Evolutionary conservation across 2,113 vertebrate species (phyloP).

Genomic region (Gnathochromis pfefferi): DNA sequence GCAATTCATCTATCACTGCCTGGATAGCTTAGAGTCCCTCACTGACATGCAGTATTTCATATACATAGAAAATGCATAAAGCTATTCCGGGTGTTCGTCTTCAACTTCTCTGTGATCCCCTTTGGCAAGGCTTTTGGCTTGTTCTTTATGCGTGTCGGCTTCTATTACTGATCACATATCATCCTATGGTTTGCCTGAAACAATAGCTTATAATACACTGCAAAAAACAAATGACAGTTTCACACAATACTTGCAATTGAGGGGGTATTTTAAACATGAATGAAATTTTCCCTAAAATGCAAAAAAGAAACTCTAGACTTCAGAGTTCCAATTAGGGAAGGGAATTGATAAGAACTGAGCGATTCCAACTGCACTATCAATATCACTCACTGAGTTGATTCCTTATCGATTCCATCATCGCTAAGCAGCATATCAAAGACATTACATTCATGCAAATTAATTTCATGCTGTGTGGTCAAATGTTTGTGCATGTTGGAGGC

Average conservation of each 20-base stretch:
- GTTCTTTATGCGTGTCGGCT: neutral
- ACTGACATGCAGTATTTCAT: neutral
- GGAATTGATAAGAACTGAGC: neutral
- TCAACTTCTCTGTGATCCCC: neutral
- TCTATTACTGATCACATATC: neutral
- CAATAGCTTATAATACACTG: neutral
- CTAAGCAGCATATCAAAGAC: neutral
- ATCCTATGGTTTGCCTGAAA: neutral
- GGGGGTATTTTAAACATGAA: neutral
- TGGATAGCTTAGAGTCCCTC: neutral
- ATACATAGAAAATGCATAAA: neutral
- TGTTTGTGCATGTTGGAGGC: neutral
- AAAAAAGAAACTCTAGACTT: neutral
- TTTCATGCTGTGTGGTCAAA: neutral
- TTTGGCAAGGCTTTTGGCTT: neutral
- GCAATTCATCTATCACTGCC: neutral
- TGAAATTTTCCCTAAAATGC: neutral
- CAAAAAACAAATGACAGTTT: neutral
- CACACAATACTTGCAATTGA: neutral
- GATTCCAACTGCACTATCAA: rapidly evolving
- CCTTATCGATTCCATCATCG: neutral
- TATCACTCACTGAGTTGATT: neutral
- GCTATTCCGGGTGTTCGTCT: neutral
- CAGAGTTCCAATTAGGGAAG: neutral
- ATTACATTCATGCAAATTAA: neutral